phyloP scores from a whole-genome alignment of 1,140 invertebrate genomes.

The Drosophila novamexicana region DNA sequence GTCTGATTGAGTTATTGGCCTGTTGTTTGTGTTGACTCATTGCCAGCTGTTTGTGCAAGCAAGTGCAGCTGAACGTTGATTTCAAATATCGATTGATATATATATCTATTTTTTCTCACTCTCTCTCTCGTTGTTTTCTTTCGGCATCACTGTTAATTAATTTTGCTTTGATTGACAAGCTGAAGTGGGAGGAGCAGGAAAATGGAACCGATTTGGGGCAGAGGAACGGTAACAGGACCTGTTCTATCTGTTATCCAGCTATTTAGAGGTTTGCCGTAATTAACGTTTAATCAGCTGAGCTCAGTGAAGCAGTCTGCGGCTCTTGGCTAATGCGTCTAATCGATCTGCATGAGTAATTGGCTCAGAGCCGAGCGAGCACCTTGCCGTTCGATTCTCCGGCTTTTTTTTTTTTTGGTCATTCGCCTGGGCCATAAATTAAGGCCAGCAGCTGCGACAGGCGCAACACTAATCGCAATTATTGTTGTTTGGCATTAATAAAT shows the following conservation, averaged over 20 bases:
- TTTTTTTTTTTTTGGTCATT: background rate
- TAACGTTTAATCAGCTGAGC: slow-evolving; percentile 69
- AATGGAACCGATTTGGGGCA: background rate
- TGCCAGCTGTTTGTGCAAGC: slow-evolving; percentile 41
- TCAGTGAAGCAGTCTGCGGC: slow-evolving; percentile 63
- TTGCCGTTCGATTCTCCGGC: background rate
- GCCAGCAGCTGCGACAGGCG: slow-evolving; percentile 21
- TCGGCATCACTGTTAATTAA: slow-evolving; percentile 57
- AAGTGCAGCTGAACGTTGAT: slow-evolving; percentile 47
- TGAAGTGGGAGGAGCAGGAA: background rate
- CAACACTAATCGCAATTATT: slow-evolving; percentile 57
- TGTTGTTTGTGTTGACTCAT: slow-evolving; percentile 51
- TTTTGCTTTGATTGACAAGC: slow-evolving; percentile 68
- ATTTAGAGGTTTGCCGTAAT: slow-evolving; percentile 38
- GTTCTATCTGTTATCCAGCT: background rate
- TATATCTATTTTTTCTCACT: background rate
- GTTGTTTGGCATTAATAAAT: slow-evolving; percentile 26
- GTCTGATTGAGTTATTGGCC: slow-evolving; percentile 55
- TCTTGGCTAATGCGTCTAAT: slow-evolving; percentile 57
- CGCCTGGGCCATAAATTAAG: slow-evolving; percentile 48
- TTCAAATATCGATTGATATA: slow-evolving; percentile 44
- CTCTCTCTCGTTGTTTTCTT: slow-evolving; percentile 1
- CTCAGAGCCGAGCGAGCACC: slow-evolving; percentile 29
- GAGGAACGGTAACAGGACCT: background rate
- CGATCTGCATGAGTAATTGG: slow-evolving; percentile 75